These are phyloP conservation scores for Calliopsis andreniformis DNA, from an alignment of 1,140 invertebrate genomes.

Conservation along the genomic window DNA sequence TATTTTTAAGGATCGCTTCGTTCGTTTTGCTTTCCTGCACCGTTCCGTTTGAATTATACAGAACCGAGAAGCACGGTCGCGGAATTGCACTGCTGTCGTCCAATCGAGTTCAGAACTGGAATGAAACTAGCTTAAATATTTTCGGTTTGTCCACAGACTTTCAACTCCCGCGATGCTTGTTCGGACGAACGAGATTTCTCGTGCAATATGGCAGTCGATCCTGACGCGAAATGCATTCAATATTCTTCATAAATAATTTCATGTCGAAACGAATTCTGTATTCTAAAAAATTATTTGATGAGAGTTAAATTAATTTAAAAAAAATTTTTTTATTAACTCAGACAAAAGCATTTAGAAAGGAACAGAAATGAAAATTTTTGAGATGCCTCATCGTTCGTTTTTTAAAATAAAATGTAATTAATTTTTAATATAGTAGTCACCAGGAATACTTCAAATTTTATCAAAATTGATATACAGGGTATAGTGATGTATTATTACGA, in stretches of 20 bases:
- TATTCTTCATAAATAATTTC: neutral
- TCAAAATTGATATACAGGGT: neutral
- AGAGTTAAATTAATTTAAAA: too few species aligned
- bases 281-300: too few species aligned
- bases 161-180: neutral
- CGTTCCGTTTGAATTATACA: neutral
- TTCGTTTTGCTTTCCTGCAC: neutral
- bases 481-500: neutral
- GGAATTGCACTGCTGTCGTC: neutral
- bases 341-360: too few species aligned
- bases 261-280: neutral
- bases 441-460: neutral
- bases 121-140: neutral
- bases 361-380: too few species aligned
- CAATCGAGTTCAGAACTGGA: neutral
- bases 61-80: neutral
- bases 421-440: too few species aligned
- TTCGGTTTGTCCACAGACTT: neutral
- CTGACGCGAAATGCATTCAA: too few species aligned
- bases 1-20: conserved; percentile 1
- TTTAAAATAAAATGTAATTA: too few species aligned
- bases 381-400: too few species aligned
- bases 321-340: too few species aligned
- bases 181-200: neutral
- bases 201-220: too few species aligned